Conservation (phyloP, 2,113 vertebrate species). For the Alexandromys fortis region DNA sequence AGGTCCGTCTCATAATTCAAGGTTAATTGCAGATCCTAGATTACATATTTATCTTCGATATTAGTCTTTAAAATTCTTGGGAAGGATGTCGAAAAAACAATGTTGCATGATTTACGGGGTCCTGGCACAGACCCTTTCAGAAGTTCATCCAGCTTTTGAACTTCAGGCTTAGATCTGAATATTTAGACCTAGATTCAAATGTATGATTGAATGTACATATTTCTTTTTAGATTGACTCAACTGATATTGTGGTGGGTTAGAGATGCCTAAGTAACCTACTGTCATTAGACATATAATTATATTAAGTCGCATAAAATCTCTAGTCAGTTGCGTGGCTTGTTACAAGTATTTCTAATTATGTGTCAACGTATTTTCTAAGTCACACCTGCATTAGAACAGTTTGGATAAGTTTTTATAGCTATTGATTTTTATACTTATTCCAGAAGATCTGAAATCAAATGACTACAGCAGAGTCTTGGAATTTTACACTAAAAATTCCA, state of each 20-base stretch:
- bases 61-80: neutral
- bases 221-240: neutral
- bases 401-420: constrained; percentile 20
- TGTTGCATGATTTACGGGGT: neutral
- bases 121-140: neutral
- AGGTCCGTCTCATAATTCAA: neutral
- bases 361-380: neutral
- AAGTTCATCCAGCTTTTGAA: neutral
- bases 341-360: neutral
- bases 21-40: neutral
- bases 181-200: neutral
- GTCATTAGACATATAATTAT: neutral
- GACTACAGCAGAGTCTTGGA: neutral
- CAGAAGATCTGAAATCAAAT: neutral
- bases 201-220: neutral
- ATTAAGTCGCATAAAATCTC: neutral
- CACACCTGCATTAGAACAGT: neutral
- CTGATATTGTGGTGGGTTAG: neutral
- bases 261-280: neutral
- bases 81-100: neutral
- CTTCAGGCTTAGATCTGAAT: neutral
- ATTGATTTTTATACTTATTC: neutral
- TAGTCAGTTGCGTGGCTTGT: neutral
- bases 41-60: neutral
- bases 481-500: neutral